phyloP scores from a whole-genome alignment of 1,140 invertebrate genomes.

The Acyrthosiphon pisum region DNA sequence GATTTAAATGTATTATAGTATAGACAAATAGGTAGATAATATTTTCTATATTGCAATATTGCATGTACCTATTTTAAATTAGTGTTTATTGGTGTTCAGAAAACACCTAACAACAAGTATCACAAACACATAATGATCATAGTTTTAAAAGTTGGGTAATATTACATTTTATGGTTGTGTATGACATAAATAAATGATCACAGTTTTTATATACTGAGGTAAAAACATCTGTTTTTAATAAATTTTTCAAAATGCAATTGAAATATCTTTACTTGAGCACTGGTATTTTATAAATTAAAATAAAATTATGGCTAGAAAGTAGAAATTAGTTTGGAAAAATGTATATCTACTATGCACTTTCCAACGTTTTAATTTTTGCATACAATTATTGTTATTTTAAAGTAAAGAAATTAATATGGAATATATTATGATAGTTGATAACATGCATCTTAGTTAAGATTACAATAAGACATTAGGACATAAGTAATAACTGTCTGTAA shows the following conservation, averaged over 20 bases:
- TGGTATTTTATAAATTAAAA: neutral
- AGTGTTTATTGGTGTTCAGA: too few species aligned
- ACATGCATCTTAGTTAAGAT: constrained; percentile 3
- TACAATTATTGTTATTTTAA: neutral
- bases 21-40: neutral
- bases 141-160: neutral
- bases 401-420: neutral
- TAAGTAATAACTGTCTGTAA: neutral
- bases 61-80: too few species aligned
- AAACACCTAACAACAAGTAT: neutral
- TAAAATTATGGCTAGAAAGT: neutral
- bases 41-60: too few species aligned
- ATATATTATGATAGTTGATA: neutral
- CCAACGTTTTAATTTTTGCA: neutral
- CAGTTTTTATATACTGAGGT: neutral
- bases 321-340: neutral
- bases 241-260: neutral
- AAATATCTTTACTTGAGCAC: constrained; percentile 19
- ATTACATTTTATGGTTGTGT: neutral
- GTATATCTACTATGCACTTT: neutral
- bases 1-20: neutral
- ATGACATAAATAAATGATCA: neutral
- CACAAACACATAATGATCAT: neutral
- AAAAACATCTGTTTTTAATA: neutral
- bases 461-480: neutral